Evolutionary conservation across 2,888 invertebrate genomes (phyloP), one percentile per base, ranked within the genome.

Genomic region (Drosophila anomelani): DNA sequence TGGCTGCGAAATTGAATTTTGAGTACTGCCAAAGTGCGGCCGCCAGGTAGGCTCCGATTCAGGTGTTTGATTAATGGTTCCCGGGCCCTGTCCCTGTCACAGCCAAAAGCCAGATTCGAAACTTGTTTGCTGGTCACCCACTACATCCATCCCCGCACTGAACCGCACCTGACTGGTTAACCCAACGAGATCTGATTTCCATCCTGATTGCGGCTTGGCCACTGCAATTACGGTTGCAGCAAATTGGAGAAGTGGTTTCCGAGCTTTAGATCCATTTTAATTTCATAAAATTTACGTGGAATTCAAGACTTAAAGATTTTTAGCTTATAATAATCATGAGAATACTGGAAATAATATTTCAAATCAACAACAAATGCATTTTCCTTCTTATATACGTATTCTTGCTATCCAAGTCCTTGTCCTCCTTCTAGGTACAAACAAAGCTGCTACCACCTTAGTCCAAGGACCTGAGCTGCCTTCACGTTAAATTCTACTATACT

Each of bases 51-150:
- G 36, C 41, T 47, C 60, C 68, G 75, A 61, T 75, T 75, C 54
- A 74, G 74, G 68, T 62, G 75, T 75, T 69, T 75, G 75, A 74
- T 75, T 68, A 75, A 74, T 74, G 74, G 74, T 12, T 4, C 51
- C 44, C 39, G 46, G 36, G 17, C 17, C 23, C 44, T 23, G 44
- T 26, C 23, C 53, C 54, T n/a, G 46, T 39, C 53, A 32, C 12
- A 6, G 23, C 63, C 62, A 44, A 20, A 53, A 51, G 26, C 36
- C 51, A 13, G 23, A 20, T 46, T 43, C 60, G 46, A 38, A 47
- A 39, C 62, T 47, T 26, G 61, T 32, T 58, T 20, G 46, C 29
- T 32, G 46, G 60, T 34, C 32, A n/a, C 47, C 32, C 63, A 39
- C 39, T 38, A 47, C 20, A 26, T 20, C 23, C 20, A 26, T 29